Base-by-base conservation (phyloP, 1,140 invertebrate species). In the Lucilia sericata region DNA sequence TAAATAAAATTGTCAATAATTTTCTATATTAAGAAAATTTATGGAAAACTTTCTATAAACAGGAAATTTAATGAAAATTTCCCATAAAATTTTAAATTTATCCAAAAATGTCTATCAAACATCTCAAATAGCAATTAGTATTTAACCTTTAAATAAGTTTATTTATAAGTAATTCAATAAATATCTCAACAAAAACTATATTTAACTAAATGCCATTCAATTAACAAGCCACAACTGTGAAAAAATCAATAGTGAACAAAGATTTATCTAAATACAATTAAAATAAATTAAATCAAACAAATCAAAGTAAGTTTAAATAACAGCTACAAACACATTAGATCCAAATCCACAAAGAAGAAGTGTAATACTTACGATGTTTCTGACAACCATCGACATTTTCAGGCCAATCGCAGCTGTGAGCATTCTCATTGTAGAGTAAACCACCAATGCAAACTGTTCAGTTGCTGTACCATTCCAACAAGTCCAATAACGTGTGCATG, bases 401-500 rank as follows among this genome's bases (percentile, higher is more conserved):
- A 0, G 97, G 97, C 96, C 97, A 98, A 89, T 98, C 97, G 89
- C 97, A 98, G 9, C 96, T 96, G 87, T 97, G 95, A 0, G 96
- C 95, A 86, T 95, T 94, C 91, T 98, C 97, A 89, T 98, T 98
- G 93, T 97, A 98, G 9, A 98, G 92, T 7, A 98, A 93, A 2
- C 97, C 97, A 65, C 97, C 97, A 86, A 97, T 97, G 91, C 97
- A 98, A 97, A 94, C 90, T 98, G 97, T 91, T 97, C 96, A 0
- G 96, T 97, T 13, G 96, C 95, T 0, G 97, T 98, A 49, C 97
- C 96, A 90, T 98, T 98, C 97, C 97, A 98, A 90, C 97, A 98
- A 1, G 97, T 97, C 97, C 97, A 98, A 91, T 98, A 98, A 17
- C 97, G 92, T 0, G 97, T 98, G 92, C 97, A 98, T 0, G 96